Evolutionary conservation across 2,797 vertebrate species (phyloP).

Genomic region (Diplodus sargus): DNA sequence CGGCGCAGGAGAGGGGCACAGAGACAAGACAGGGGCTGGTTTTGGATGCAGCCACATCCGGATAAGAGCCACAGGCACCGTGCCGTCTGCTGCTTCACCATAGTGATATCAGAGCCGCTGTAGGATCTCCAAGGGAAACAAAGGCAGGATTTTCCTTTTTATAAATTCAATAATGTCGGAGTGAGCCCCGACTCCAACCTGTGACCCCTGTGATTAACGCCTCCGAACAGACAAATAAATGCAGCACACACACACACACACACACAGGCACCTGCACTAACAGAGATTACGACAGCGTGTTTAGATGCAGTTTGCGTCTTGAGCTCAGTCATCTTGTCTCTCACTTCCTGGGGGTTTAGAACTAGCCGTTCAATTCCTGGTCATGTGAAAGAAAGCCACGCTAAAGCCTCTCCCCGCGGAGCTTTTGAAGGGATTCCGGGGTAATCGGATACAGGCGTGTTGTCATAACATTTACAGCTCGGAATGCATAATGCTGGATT

Average conservation of each 20-base stretch:
- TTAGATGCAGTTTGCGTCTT: constrained; percentile 61
- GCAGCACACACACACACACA: constrained; percentile 10
- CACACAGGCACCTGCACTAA: constrained; percentile 36
- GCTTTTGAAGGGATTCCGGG: constrained; percentile 70
- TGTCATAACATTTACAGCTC: constrained; percentile 74
- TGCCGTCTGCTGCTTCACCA: constrained; percentile 57
- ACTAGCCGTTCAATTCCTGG: constrained; percentile 70
- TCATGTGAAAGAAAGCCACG: constrained; percentile 76
- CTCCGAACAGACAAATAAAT: constrained; percentile 8
- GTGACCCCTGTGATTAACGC: constrained; percentile 34
- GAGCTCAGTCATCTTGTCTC: constrained; percentile 55
- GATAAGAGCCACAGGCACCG: constrained; percentile 52
- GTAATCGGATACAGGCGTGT: constrained; percentile 74
- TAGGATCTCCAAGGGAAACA: constrained; percentile 72
- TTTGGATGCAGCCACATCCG: constrained; percentile 61
- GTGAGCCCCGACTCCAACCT: constrained; percentile 49
- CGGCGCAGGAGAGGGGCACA: constrained; percentile 29
- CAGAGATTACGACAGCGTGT: constrained; percentile 44
- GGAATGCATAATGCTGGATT: constrained; percentile 63
- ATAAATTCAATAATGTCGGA: constrained; percentile 66
- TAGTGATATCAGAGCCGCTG: constrained; percentile 50
- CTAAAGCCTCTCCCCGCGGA: constrained; percentile 63
- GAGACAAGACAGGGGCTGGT: constrained; percentile 35
- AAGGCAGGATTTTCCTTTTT: constrained; percentile 68
- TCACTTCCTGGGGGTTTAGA: constrained; percentile 60